Evolutionary conservation across 2,113 vertebrate species (phyloP), one percentile per base, ranked within the genome.

Genomic region (Progne subis): DNA sequence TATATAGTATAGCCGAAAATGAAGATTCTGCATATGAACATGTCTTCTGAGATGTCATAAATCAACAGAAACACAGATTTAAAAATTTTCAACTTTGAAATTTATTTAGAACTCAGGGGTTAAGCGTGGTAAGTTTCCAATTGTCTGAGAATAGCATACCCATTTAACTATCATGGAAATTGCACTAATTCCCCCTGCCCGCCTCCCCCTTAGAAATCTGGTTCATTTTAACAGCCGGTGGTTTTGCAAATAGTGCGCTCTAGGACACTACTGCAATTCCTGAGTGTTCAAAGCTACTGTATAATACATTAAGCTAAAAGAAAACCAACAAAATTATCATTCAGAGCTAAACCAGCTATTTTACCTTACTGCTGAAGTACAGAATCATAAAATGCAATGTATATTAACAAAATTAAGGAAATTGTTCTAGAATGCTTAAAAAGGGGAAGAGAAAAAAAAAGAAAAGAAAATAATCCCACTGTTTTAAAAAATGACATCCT

Each of bases 31-130:
- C 12, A 1, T 20, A 41, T 4, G 5, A 81, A 78, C 7, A 15
- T 46, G 53, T 84, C 44, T 61, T 92, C 49, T 37, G 41, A 84
- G 25, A n/a, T 71, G 47, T 25, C 76, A 81, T 31, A 93, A 96
- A 97, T 82, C 95, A 95, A 93, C 71, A 95, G 60, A 90, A 93
- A 96, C 88, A 94, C 94, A 83, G 79, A 26, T 88, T 96, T 97
- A 97, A 82, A 97, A 97, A 97, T 93, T 93, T 96, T 95, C 90
- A 76, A 83, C 49, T 88, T 93, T 86, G 71, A 96, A 96, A 95
- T 97, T 95, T 96, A 97, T 97, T 96, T 86, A 63, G 88, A 95
- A 95, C 90, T 92, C 76, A 44, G 87, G 93, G 78, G 52, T 94
- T 90, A 94, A 94, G 76, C 3, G 71, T 96, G 86, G 60, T 91